phyloP scores from a whole-genome alignment of 2,888 invertebrate species.

The Macrophya alboannulata region DNA sequence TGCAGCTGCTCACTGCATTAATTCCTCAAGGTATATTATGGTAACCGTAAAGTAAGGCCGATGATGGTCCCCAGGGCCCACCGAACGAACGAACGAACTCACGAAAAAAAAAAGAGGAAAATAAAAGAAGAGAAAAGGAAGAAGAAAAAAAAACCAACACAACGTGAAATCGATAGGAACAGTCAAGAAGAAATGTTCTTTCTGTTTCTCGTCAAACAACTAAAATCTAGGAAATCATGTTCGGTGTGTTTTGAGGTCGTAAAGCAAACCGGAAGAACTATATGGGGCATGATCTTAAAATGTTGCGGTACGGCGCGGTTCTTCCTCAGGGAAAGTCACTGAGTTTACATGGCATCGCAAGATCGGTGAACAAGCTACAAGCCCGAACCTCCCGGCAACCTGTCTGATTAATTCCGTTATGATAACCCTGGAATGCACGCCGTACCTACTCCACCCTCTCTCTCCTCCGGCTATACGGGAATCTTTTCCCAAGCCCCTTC shows the following conservation, averaged over 20 bases:
- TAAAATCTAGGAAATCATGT: neutral
- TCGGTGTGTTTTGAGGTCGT: neutral
- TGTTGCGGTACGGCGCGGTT: neutral
- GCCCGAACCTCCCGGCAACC: conserved; percentile 59
- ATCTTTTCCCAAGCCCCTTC: conserved; percentile 37
- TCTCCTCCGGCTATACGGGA: conserved; percentile 30
- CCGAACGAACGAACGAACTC: neutral
- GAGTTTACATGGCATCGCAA: conserved; percentile 31
- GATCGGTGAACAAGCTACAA: conserved; percentile 45
- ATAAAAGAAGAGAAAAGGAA: neutral
- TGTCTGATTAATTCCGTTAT: conserved; percentile 68
- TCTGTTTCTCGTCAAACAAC: neutral
- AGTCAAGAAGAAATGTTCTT: neutral
- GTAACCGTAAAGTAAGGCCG: conserved; percentile 43
- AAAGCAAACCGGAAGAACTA: conserved; percentile 3
- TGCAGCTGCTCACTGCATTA: conserved; percentile 53
- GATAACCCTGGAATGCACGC: conserved; percentile 68
- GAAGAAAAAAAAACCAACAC: no score
- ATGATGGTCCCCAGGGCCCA: conserved; percentile 18
- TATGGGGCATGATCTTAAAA: conserved; percentile 20
- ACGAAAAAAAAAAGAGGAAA: neutral
- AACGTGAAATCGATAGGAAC: neutral
- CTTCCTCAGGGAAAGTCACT: conserved; percentile 19
- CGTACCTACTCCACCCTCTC: conserved; percentile 43
- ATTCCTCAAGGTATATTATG: conserved; percentile 46